Conservation (phyloP, 2,797 vertebrate species). For the Ceyx erithaca region DNA sequence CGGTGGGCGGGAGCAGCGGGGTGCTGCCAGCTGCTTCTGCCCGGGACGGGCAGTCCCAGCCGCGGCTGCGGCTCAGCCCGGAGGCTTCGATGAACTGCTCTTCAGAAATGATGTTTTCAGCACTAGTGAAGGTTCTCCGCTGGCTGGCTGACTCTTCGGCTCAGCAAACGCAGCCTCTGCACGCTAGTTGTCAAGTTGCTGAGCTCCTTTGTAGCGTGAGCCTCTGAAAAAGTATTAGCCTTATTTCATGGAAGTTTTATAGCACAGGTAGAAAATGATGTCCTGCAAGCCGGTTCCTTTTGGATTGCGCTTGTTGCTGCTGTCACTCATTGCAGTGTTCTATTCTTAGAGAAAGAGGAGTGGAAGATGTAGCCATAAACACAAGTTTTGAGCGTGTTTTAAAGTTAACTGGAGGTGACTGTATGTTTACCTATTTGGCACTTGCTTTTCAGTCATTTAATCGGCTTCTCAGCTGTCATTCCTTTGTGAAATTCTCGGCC, state of each 20-base stretch:
- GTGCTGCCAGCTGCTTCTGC: too few relatives aligned
- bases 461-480: background rate
- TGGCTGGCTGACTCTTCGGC: background rate
- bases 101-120: background rate
- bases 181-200: background rate
- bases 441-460: background rate
- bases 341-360: too few relatives aligned
- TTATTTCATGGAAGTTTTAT: accelerated
- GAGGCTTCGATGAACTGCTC: accelerated
- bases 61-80: too few relatives aligned
- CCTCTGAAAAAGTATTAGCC: background rate
- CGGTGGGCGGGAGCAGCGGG: background rate
- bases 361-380: background rate
- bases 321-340: background rate
- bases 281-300: background rate
- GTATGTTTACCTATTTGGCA: accelerated
- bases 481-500: background rate
- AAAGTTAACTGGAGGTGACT: background rate
- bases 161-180: too few relatives aligned
- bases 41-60: too few relatives aligned
- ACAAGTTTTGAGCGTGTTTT: background rate
- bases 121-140: background rate
- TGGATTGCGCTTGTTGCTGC: background rate
- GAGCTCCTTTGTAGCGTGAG: background rate
- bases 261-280: accelerated